phyloP scores from a whole-genome alignment of 2,888 invertebrate genomes.

The Pristionchus maxplancki region DNA sequence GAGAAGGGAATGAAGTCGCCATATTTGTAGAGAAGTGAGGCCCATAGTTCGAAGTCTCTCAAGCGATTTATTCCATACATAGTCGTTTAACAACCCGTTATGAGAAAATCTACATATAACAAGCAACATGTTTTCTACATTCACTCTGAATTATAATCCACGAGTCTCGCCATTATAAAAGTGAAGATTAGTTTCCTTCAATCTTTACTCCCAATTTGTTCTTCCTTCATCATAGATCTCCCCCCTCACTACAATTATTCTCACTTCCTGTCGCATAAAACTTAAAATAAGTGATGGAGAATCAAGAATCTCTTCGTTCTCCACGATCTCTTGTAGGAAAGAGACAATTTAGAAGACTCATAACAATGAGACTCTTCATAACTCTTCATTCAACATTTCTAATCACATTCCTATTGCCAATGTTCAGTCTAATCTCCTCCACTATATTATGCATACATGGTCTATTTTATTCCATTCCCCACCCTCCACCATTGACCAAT shows the following conservation, averaged over 20 bases:
- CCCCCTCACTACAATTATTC: neutral
- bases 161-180: neutral
- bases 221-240: neutral
- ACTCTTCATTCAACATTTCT: too few relatives aligned
- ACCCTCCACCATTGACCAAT: neutral
- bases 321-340: too few relatives aligned
- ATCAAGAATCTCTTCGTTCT: too few relatives aligned
- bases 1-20: conserved; percentile 47
- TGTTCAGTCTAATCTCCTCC: neutral
- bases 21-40: conserved; percentile 7
- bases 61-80: neutral
- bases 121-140: neutral
- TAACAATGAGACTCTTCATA: too few relatives aligned
- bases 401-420: neutral
- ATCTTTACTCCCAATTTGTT: neutral
- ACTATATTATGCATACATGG: neutral
- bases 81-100: too few relatives aligned
- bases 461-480: neutral
- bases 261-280: neutral
- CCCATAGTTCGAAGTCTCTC: conserved; percentile 14
- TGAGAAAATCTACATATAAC: too few relatives aligned
- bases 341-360: too few relatives aligned
- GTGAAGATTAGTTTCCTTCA: neutral
- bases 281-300: too few relatives aligned
- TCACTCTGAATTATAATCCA: neutral